phyloP scores from a whole-genome alignment of 2,888 invertebrate genomes.

The Drepanosiphum platanoidis region DNA sequence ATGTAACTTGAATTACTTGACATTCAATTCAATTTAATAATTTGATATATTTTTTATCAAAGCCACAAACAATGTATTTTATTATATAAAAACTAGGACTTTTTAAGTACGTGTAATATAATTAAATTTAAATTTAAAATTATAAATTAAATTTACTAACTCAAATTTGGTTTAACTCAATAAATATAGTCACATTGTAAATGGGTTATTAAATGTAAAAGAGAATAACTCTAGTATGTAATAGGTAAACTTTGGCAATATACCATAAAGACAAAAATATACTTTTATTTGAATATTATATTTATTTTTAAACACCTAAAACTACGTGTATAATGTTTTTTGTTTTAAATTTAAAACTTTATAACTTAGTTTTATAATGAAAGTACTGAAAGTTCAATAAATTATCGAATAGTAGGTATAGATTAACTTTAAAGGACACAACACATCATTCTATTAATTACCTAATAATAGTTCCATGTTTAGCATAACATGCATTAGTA shows the following conservation, averaged over 20 bases:
- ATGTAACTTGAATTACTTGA: no score
- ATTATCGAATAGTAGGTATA: not conserved
- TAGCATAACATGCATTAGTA: no score
- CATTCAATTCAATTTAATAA: constrained; percentile 1
- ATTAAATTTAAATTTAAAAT: not conserved
- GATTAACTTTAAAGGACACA: not conserved
- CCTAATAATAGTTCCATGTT: not conserved
- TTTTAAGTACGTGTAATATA: not conserved
- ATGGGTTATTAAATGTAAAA: not conserved
- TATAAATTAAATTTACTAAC: not conserved
- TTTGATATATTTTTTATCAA: not conserved
- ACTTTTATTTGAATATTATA: constrained; percentile 37
- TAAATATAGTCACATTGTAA: not conserved
- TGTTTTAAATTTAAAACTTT: constrained; percentile 3
- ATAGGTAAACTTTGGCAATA: constrained; percentile 44
- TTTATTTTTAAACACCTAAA: constrained; percentile 44
- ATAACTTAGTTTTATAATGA: not conserved
- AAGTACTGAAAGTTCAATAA: not conserved
- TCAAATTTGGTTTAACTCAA: not conserved
- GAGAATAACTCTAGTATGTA: not conserved
- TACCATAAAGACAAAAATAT: constrained; percentile 49
- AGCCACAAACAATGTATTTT: not conserved
- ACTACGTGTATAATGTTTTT: not conserved
- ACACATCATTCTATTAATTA: not conserved
- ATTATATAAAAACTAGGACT: not conserved